phyloP scores from a whole-genome alignment of 2,113 vertebrate species.

The Myxocyprinus asiaticus region DNA sequence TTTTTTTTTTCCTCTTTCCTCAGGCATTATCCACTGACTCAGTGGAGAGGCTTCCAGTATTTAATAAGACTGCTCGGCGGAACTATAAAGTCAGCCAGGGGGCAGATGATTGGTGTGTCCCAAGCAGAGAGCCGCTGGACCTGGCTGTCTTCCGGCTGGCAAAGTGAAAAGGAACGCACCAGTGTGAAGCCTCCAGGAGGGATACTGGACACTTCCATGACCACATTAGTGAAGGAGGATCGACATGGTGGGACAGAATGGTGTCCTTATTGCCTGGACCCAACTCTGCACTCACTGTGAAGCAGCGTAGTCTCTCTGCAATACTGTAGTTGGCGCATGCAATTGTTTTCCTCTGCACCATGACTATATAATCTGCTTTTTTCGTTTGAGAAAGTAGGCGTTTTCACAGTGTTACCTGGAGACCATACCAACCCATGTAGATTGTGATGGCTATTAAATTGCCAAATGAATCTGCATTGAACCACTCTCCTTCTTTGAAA shows the following conservation, averaged over 20 bases:
- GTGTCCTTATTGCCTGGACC: background rate
- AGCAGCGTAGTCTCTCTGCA: constrained; percentile 17
- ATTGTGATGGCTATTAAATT: constrained; percentile 3
- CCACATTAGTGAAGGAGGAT: constrained; percentile 20
- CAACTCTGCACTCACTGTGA: constrained; percentile 22
- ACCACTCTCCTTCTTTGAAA: background rate
- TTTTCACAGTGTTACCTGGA: constrained; percentile 35
- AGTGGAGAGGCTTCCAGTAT: constrained; percentile 89
- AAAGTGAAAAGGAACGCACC: constrained; percentile 64
- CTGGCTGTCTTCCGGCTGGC: constrained; percentile 81
- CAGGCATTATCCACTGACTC: constrained; percentile 94
- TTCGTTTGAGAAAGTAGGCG: constrained; percentile 15
- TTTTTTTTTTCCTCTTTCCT: no score
- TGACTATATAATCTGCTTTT: constrained; percentile 19
- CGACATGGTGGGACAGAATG: background rate
- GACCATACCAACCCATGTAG: constrained; percentile 2
- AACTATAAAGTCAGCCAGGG: constrained; percentile 90
- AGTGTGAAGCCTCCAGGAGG: background rate
- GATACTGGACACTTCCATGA: background rate
- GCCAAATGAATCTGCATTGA: background rate
- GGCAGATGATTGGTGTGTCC: constrained; percentile 90
- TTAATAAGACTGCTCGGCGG: constrained; percentile 92
- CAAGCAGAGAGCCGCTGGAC: constrained; percentile 90
- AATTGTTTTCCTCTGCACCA: constrained; percentile 33
- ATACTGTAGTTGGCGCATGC: constrained; percentile 44